phyloP scores from a whole-genome alignment of 2,888 invertebrate genomes.

The Schrankia costaestrigalis region DNA sequence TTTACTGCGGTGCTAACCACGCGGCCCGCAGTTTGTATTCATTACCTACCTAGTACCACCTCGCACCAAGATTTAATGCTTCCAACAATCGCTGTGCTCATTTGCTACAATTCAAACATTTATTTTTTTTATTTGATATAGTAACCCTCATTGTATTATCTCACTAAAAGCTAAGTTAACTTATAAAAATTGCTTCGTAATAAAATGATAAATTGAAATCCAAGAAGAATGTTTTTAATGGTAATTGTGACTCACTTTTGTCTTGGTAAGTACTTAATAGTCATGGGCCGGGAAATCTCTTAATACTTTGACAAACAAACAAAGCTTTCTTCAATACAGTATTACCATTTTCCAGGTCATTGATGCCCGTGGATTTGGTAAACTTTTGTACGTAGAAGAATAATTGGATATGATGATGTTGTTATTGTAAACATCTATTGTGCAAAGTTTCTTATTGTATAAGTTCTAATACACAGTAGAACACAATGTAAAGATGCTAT shows the following conservation, averaged over 20 bases:
- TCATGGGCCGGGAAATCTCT: too few species aligned
- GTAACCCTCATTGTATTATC: constrained; percentile 3
- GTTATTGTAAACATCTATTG: constrained; percentile 11
- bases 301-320: not conserved
- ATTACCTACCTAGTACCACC: constrained; percentile 67
- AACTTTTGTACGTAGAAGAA: constrained; percentile 1
- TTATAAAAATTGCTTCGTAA: too few species aligned
- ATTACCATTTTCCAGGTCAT: constrained; percentile 1
- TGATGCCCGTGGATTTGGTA: not conserved
- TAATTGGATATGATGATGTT: constrained; percentile 17
- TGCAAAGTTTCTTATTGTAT: constrained; percentile 7
- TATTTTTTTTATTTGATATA: constrained; percentile 42
- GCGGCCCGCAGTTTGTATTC: constrained; percentile 75
- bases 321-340: constrained; percentile 1
- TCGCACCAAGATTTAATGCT: constrained; percentile 61
- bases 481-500: constrained; percentile 46
- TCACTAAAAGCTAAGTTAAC: not conserved
- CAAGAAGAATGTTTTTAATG: too few species aligned
- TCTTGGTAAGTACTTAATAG: too few species aligned
- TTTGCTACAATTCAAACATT: constrained; percentile 61
- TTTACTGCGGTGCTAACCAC: constrained; percentile 70
- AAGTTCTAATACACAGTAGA: constrained; percentile 28
- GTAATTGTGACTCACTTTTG: too few species aligned
- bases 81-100: constrained; percentile 57
- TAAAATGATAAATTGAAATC: too few species aligned